Percentiles rank a stretch among this genome's conserved stretches.
phyloP scores from a whole-genome alignment of 2,888 invertebrate genomes.

The Aphidius colemani region DNA sequence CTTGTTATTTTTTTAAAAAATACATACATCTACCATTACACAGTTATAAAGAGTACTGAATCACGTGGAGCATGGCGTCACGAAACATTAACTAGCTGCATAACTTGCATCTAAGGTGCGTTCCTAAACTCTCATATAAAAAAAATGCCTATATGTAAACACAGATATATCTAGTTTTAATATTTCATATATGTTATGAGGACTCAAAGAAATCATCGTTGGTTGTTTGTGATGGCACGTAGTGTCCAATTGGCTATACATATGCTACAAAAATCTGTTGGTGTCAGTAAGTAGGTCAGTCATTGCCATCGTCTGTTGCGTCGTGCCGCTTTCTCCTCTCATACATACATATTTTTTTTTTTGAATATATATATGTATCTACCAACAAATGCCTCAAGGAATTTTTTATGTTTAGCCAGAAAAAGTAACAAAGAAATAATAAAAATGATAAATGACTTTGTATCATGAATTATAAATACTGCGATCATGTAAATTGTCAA shows the following conservation, averaged over 20 bases:
- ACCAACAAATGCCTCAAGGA: too few species aligned
- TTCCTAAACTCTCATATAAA: conserved; percentile 14
- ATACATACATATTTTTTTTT: not conserved
- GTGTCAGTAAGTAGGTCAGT: conserved; percentile 38
- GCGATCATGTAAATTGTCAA: not conserved
- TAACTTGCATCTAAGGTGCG: conserved; percentile 43
- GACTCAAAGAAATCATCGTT: conserved; percentile 31
- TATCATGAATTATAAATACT: conserved; percentile 1
- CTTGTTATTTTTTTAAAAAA: too few species aligned
- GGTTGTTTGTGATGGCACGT: conserved; percentile 18
- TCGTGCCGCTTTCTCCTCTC: conserved; percentile 58
- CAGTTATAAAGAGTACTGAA: conserved; percentile 27
- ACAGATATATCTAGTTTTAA: not conserved
- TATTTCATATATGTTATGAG: conserved; percentile 23
- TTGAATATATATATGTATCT: too few species aligned
- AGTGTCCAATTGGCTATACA: conserved; percentile 34
- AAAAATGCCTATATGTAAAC: too few species aligned
- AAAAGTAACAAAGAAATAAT: too few species aligned
- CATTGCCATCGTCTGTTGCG: conserved; percentile 45
- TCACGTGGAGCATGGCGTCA: conserved; percentile 39
- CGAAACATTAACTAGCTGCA: conserved; percentile 35
- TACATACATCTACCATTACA: not conserved
- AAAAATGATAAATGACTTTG: not conserved
- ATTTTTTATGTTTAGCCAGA: too few species aligned
- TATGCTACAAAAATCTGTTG: conserved; percentile 26